Base-by-base conservation (phyloP, 2,797 vertebrate species). In the Anguilla pacifica region DNA sequence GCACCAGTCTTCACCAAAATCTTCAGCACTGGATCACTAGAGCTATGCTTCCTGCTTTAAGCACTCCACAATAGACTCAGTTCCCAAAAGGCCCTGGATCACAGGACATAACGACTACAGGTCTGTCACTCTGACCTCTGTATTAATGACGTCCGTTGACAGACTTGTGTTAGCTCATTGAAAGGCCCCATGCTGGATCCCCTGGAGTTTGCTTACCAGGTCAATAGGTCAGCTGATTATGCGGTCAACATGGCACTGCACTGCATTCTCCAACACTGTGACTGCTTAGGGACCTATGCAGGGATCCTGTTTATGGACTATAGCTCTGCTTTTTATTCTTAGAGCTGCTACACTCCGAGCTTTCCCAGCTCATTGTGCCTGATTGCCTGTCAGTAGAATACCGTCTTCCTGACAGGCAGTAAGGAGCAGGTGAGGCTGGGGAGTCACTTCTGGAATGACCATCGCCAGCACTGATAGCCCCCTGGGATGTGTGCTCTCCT, bases 101-200 rank as follows among this genome's bases (percentile, higher is more conserved):
- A 51, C 46, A 51, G 17, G 79, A 28, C 53, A 61, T 31, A 85
- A 85, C 28, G 28, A 85, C 84, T 35, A 61, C 84, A 85, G 84
- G 10, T 55, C 84, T 85, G 84, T 61, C 31, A 17, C 84, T 35
- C 84, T 85, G 84, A 85, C 84, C 55, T 61, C 84, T 39, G 59
- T 67, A n/a, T 59, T 85, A 53, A 85, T 85, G 57, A 85, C 67
- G 84, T 57, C 35, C 39, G 67, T 43, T 67, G 84, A 84, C 25
- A 17, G 82, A 15, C 82, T 84, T 11, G 82, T 84, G 28, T 19
- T 84, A 22, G n/a, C 51, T 5, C 53, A 84, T 28, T 51, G 51
- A 9, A 83, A 51, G 49, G 15, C 46, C 82, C 22, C 28, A 25
- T 84, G 49, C 43, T 49, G 17, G 77, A 46, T 35, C 82, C 51